These are phyloP conservation scores for Paguma larvata DNA, from an alignment of 2,797 vertebrate genomes.

Conservation along the genomic window DNA sequence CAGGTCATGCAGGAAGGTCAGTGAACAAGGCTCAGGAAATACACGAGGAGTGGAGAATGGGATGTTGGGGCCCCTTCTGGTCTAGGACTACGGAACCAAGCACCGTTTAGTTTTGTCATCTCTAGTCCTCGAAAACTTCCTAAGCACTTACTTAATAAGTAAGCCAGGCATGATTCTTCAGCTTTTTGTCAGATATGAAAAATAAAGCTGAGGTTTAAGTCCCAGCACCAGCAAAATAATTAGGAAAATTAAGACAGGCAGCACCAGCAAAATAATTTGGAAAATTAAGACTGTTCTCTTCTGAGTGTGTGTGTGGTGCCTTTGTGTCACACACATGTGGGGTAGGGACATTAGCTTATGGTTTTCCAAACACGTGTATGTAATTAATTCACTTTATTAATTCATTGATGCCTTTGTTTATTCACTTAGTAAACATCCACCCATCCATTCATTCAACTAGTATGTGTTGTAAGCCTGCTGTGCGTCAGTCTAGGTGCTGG, in stretches of 20 bases:
- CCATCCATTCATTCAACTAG: background rate
- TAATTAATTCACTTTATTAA: constrained; percentile 21
- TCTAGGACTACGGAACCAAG: background rate
- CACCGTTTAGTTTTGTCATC: background rate
- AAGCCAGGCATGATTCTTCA: background rate
- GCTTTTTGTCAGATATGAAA: background rate
- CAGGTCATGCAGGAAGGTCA: background rate
- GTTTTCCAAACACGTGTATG: background rate
- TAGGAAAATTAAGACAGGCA: background rate
- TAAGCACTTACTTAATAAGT: background rate
- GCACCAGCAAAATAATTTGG: background rate
- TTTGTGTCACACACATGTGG: background rate
- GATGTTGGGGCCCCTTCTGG: background rate
- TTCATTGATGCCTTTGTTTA: background rate
- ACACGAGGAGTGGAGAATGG: too few relatives aligned
- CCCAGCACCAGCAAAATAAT: constrained; percentile 8
- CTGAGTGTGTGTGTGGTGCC: background rate
- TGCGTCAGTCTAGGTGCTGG: background rate
- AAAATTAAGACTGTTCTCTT: background rate
- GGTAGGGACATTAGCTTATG: background rate
- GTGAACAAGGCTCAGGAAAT: background rate
- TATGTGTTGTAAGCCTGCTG: background rate
- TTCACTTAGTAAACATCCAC: background rate
- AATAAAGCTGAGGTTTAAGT: background rate
- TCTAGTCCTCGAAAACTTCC: background rate